Base-by-base conservation (phyloP, 1,140 invertebrate species). In the Pseudomyrmex gracilis region DNA sequence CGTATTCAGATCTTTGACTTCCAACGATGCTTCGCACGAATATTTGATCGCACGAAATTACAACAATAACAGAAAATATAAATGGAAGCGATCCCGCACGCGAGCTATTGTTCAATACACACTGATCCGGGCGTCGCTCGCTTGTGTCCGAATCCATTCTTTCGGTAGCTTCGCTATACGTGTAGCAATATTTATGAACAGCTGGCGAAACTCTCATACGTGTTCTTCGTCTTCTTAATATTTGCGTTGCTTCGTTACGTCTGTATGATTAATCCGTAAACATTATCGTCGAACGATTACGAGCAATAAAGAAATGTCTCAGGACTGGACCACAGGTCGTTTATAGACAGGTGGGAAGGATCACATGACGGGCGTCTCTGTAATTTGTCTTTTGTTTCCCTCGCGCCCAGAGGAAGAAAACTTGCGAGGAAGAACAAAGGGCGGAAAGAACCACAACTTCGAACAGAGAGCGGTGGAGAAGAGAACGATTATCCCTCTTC, bases 311-410 rank as follows among this genome's bases (percentile, higher is more conserved):
- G 49, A 66, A 53, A 24, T 9, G 3, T 57, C 17, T 73, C 49
- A n/a, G 34, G 49, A 63, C 58, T 53, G 58, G 67, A 43, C 74
- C 80, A 53, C 34, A 34, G 82, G 85, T 85, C 61, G 68, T 85
- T 77, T 60, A 85, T 88, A 87, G 90, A 91, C 92, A 93, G 93
- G 93, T 94, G 92, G 90, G 87, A 91, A 91, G 90, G 92, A 89
- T 93, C 93, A 82, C 92, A 91, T 90, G 90, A 87, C 91, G 89
- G 89, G 87, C 90, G 90, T 91, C 85, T 90, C 88, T 87, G 92
- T 93, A 93, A 94, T 94, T 94, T 93, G 92, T 94, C 93, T 94
- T 93, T 93, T 92, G 93, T 93, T 93, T 93, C 89, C 90, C 85
- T 85, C 78, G 84, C 70, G 88, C 76, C 77, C 53, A 76, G 57